Percentiles rank a stretch among this genome's conserved stretches.
Conservation (phyloP, 2,888 invertebrate genomes). For the Calliphora vomitoria region DNA sequence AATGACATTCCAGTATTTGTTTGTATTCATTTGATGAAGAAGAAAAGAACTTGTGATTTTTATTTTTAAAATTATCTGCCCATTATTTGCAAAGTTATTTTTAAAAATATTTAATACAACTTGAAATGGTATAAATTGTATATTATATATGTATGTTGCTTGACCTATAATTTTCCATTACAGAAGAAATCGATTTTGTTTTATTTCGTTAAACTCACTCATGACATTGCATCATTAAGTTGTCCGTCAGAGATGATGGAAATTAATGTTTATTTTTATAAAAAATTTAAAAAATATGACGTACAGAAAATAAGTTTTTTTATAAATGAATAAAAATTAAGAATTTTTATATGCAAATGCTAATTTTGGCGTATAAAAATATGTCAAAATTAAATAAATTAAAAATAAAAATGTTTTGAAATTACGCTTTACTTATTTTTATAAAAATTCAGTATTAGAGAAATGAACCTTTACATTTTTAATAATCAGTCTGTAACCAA, state of each 20-base stretch:
- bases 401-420: slow-evolving; percentile 6
- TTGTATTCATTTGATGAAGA: background rate
- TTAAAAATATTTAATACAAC: slow-evolving; percentile 40
- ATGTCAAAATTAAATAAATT: too few species aligned
- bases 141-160: slow-evolving; percentile 14
- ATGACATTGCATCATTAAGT: slow-evolving; percentile 60
- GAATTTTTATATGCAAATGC: too few species aligned
- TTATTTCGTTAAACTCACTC: slow-evolving; percentile 26
- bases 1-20: background rate
- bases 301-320: background rate
- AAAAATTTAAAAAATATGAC: background rate
- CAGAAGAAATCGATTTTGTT: slow-evolving; percentile 21
- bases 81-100: slow-evolving; percentile 53
- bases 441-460: too few species aligned
- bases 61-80: slow-evolving; percentile 56
- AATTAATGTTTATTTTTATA: slow-evolving; percentile 47
- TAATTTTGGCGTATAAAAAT: too few species aligned
- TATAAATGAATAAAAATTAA: background rate
- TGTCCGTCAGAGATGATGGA: slow-evolving; percentile 42
- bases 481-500: slow-evolving; percentile 27
- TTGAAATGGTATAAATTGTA: slow-evolving; percentile 31
- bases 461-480: background rate
- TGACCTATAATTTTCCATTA: slow-evolving; percentile 56
- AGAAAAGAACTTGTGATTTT: slow-evolving; percentile 15
- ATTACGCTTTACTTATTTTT: too few species aligned